Base-by-base conservation (phyloP, 2,888 invertebrate species). In the Agrochola lychnidis region DNA sequence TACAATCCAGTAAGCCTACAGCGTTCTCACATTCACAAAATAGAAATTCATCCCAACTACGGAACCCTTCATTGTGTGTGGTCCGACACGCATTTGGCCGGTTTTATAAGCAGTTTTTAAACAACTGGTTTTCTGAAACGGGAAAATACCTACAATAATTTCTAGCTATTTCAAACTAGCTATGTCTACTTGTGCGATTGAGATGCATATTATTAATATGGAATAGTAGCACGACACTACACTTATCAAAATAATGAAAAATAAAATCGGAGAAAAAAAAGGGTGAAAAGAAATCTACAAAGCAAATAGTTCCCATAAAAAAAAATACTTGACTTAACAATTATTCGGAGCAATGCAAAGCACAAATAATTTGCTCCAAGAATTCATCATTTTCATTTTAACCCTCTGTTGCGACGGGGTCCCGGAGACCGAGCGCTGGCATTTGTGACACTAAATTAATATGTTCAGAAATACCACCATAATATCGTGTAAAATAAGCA, bases 311-410 rank as follows among this genome's bases (percentile, higher is more conserved):
- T 36, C 64, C 30, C 40, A 53, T 70, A 64, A n/a, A 19, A 73
- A 30, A 59, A 68, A 75, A 85, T 81, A 85, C 70, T 85, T 83
- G 77, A 81, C 70, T 78, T 61, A 45, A 78, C 76, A 83, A 84
- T 87, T 86, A 86, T 78, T 76, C 62, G n/a, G 61, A 70, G 66
- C 62, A 51, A 62, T 57, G 22, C 42, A 42, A 19, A 59, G 66
- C 62, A 59, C 70, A 74, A 85, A 74, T 76, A 79, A 85, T 77
- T 76, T 66, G 62, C 56, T 68, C 57, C 30, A 73, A 78, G 81
- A 82, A 85, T 87, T 85, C 78, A 85, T 72, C 71, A 81, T 86
- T 84, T 79, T 82, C 76, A 82, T 82, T 81, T 56, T 66, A 83
- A 87, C 73, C 81, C 80, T 84, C 80, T 53, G 16, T 62, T 70